Evolutionary conservation across 2,113 vertebrate genomes (phyloP).

Genomic region (Bungarus multicinctus): DNA sequence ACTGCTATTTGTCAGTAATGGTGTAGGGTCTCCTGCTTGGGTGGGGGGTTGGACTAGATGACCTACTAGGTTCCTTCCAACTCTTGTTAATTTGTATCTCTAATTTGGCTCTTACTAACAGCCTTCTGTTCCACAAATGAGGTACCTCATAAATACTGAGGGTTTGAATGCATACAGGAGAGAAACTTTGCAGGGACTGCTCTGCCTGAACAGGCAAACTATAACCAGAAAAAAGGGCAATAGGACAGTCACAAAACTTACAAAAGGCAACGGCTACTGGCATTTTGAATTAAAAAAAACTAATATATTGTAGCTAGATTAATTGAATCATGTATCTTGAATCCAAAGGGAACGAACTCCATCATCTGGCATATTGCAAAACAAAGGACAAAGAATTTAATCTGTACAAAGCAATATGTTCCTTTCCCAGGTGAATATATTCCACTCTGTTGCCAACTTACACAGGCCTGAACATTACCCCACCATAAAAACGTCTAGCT

Average conservation of each 20-base stretch:
- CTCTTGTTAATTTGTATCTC: too few species aligned
- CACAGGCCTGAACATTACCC: not conserved
- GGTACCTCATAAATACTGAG: not conserved
- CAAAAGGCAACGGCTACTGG: not conserved
- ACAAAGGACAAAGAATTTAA: slow-evolving; percentile 16
- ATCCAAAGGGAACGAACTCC: slow-evolving; percentile 20
- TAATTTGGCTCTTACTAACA: not conserved
- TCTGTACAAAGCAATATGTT: slow-evolving; percentile 22
- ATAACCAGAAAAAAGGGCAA: not conserved
- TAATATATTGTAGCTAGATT: slow-evolving; percentile 20
- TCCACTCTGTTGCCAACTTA: slow-evolving; percentile 9
- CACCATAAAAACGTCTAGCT: not conserved
- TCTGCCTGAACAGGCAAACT: not conserved
- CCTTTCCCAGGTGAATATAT: slow-evolving; percentile 13
- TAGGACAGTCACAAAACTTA: not conserved
- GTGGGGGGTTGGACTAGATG: too few species aligned
- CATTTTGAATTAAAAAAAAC: not conserved
- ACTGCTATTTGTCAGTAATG: too few species aligned
- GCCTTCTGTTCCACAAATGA: not conserved
- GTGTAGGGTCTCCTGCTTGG: too few species aligned
- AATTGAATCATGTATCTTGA: slow-evolving; percentile 23
- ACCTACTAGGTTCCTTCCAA: too few species aligned
- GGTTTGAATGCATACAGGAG: not conserved
- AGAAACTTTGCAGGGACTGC: not conserved
- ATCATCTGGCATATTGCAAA: slow-evolving; percentile 25